Evolutionary conservation across 2,888 invertebrate genomes (phyloP), one percentile per base, ranked within the genome.

Genomic region (Auanema sp.): DNA sequence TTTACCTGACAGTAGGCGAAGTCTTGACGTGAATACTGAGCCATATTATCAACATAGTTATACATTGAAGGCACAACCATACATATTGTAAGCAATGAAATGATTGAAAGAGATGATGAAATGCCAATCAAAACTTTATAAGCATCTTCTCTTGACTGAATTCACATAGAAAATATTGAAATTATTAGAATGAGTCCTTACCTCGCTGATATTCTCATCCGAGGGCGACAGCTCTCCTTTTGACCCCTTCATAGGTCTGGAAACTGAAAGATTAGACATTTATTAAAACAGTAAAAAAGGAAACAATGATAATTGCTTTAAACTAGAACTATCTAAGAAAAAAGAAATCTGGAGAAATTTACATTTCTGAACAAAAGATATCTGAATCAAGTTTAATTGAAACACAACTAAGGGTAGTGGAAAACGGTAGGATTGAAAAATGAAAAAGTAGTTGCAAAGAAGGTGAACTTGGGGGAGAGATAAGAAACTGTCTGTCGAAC

Each of bases 1-100:
- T n/a, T 16, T 52, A 83, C 83, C 72, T 83, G 80, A 66, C 83
- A 83, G 53, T 78, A 83, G 18, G 71, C 68, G 54, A 83, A 79
- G 54, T 83, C 83, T 55, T 71, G 69, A 23, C 68, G 58, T 1
- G 75, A 69, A 61, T 81, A 83, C n/a, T 68, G 52, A 25, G 71
- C 72, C 64, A 83, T 76, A 57, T 76, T 83, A 52, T 78, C 75
- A 24, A 83, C 81, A 60, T 76, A 78, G 60, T 77, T 80, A 72
- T 83, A 83, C 75, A 83, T 72, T 8, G 79, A 75, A 1, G 83
- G 83, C 10, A 83, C 76, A 23, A 78, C 65, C 24, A 80, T 53
- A 56, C 80, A 76, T n/a, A 83, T 63, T 8, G 72, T 72, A 5
- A 82, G 66, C n/a, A 83, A 53, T 12, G 79, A 75, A 40, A 60